Conservation (phyloP, 2,888 invertebrate genomes). For the Chloroclystis v-ata region DNA sequence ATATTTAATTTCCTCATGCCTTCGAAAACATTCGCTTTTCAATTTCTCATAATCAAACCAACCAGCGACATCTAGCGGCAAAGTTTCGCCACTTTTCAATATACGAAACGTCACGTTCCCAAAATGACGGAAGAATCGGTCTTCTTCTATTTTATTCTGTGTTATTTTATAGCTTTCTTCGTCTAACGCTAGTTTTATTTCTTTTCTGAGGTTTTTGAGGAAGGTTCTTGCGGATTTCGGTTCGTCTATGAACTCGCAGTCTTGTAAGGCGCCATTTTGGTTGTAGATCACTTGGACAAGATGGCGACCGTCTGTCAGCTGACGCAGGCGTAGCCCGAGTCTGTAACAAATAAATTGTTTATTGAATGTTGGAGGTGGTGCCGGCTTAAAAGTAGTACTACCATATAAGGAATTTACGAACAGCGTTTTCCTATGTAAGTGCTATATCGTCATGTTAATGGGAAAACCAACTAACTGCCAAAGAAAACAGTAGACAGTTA, state of each 20-base stretch:
- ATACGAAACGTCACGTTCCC: slow-evolving; percentile 77
- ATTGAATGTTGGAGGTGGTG: background rate
- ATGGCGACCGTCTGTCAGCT: slow-evolving; percentile 82
- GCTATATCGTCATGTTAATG: too few relatives aligned
- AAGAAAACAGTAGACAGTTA: too few relatives aligned
- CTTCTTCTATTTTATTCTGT: slow-evolving; percentile 45
- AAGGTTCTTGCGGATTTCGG: slow-evolving; percentile 76
- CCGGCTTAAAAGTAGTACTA: too few relatives aligned
- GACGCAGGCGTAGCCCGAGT: slow-evolving; percentile 78
- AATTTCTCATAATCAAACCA: slow-evolving; percentile 80
- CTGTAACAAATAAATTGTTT: slow-evolving; percentile 57
- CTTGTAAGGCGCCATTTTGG: slow-evolving; percentile 77
- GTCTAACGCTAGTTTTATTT: slow-evolving; percentile 69
- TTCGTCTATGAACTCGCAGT: slow-evolving; percentile 82
- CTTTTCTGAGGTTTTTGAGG: slow-evolving; percentile 76
- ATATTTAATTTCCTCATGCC: slow-evolving; percentile 60
- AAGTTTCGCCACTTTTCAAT: slow-evolving; percentile 61
- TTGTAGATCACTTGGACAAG: slow-evolving; percentile 84
- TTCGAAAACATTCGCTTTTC: slow-evolving; percentile 73
- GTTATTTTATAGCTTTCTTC: slow-evolving; percentile 55
- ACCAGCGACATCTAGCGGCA: slow-evolving; percentile 70
- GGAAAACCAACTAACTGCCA: too few relatives aligned
- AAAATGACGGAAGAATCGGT: slow-evolving; percentile 62
- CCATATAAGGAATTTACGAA: too few relatives aligned
- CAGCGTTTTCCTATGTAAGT: too few relatives aligned